A percentile compares a stretch with the other conserved stretches of the same genome.
Conservation (phyloP, 2,797 vertebrate species). For the Sylvilagus floridanus region DNA sequence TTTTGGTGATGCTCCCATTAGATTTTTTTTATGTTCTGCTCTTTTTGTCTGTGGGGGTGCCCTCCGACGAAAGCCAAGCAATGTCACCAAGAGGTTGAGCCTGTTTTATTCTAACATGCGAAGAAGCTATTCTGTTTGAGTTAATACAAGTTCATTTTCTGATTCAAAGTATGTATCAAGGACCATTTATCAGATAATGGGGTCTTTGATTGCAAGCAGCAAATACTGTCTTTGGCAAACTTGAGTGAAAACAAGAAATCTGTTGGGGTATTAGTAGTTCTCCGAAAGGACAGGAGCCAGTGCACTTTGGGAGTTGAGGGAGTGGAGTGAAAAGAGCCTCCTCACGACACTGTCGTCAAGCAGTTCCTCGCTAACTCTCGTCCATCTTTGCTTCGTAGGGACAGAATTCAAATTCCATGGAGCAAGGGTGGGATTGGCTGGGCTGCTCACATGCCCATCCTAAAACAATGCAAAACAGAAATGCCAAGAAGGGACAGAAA, state of each 20-base stretch:
- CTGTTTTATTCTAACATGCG: neutral
- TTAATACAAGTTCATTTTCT: neutral
- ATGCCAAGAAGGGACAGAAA: neutral
- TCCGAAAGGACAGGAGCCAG: neutral
- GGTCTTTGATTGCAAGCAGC: neutral
- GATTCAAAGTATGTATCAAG: neutral
- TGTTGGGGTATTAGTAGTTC: neutral
- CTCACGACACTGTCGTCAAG: rapidly evolving
- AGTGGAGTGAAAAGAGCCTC: neutral
- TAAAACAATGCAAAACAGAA: neutral
- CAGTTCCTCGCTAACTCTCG: neutral
- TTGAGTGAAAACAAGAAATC: neutral
- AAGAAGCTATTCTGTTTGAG: neutral
- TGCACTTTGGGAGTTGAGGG: rapidly evolving
- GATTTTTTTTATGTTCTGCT: neutral
- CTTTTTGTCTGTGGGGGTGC: neutral
- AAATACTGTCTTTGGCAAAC: neutral
- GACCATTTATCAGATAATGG: neutral
- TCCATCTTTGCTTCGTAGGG: neutral
- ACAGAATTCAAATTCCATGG: neutral
- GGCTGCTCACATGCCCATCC: neutral
- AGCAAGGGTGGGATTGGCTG: neutral
- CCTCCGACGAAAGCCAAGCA: neutral
- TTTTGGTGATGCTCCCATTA: neutral
- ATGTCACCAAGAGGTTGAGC: neutral